A percentile compares a stretch with the other conserved stretches of the same genome.
Conservation (phyloP, 2,888 invertebrate genomes). For the Odontomyia ornata region DNA sequence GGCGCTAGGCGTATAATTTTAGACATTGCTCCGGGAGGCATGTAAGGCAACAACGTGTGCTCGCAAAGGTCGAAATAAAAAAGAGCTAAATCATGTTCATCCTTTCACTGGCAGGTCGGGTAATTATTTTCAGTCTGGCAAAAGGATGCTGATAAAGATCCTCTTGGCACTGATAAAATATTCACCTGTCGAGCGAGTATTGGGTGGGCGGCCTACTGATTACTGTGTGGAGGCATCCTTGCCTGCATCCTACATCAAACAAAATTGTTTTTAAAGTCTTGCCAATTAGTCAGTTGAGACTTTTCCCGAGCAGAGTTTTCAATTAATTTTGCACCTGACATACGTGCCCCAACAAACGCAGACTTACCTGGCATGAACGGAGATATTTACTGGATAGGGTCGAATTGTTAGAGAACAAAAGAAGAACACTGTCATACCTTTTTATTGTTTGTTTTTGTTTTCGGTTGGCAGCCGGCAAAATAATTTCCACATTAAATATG, state of each 20-base stretch:
- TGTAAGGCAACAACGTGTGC: neutral
- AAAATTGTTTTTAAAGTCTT: constrained; percentile 35
- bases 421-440: no score
- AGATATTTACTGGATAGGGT: no score
- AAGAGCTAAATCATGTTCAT: constrained; percentile 41
- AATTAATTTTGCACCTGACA: constrained; percentile 7
- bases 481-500: constrained; percentile 22
- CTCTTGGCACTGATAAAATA: constrained; percentile 37
- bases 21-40: neutral
- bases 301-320: constrained; percentile 16
- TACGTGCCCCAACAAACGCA: neutral
- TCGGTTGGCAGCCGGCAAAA: constrained; percentile 2
- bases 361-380: no score
- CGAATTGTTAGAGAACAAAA: no score
- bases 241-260: neutral
- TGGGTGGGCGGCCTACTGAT: neutral
- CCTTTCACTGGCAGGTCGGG: constrained; percentile 36
- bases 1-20: neutral
- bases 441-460: neutral
- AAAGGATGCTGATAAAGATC: constrained; percentile 37
- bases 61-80: constrained; percentile 5
- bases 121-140: constrained; percentile 37
- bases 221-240: neutral
- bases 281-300: constrained; percentile 36
- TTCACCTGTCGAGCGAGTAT: constrained; percentile 6